phyloP scores from a whole-genome alignment of 2,888 invertebrate species.

The Netelia inedita region DNA sequence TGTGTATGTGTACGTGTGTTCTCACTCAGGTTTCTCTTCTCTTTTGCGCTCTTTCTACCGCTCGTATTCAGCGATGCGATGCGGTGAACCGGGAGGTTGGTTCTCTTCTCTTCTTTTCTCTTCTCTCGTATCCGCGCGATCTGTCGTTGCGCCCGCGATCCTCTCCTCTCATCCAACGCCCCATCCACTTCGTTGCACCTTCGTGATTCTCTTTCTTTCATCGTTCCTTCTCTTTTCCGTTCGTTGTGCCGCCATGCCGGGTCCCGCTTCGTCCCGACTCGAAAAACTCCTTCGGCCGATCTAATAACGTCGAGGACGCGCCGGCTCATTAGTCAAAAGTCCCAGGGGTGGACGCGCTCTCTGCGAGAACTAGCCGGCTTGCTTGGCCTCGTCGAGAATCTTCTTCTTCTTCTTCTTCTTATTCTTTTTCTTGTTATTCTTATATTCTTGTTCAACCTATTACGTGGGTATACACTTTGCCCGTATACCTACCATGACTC shows the following conservation, averaged over 20 bases:
- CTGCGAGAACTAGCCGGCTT: slow-evolving; percentile 45
- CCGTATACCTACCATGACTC: slow-evolving; percentile 19
- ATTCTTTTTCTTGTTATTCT: slow-evolving; percentile 8
- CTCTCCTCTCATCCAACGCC: slow-evolving; percentile 33
- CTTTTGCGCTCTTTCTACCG: slow-evolving; percentile 49
- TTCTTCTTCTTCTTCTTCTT: slow-evolving; percentile 41
- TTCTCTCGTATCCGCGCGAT: slow-evolving; percentile 5
- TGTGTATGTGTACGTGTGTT: slow-evolving; percentile 54
- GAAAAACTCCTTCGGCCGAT: slow-evolving; percentile 84
- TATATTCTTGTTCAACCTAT: slow-evolving; percentile 57
- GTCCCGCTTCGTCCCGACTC: slow-evolving; percentile 39
- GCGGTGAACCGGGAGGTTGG: slow-evolving; percentile 56
- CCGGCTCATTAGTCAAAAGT: slow-evolving; percentile 85
- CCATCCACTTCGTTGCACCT: slow-evolving; percentile 61
- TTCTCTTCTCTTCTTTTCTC: slow-evolving; percentile 40
- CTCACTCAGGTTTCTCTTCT: slow-evolving; percentile 49
- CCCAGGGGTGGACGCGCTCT: slow-evolving; percentile 68
- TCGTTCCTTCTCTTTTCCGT: slow-evolving; percentile 50
- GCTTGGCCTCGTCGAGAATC: slow-evolving; percentile 53
- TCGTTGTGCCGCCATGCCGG: slow-evolving; percentile 72
- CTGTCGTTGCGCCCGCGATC: slow-evolving; percentile 3
- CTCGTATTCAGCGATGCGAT: slow-evolving; percentile 51
- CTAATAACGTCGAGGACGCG: slow-evolving; percentile 85
- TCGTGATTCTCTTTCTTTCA: slow-evolving; percentile 33
- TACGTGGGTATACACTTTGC: slow-evolving; percentile 41